Conservation (phyloP, 2,113 vertebrate species). For the Platanista minor region DNA sequence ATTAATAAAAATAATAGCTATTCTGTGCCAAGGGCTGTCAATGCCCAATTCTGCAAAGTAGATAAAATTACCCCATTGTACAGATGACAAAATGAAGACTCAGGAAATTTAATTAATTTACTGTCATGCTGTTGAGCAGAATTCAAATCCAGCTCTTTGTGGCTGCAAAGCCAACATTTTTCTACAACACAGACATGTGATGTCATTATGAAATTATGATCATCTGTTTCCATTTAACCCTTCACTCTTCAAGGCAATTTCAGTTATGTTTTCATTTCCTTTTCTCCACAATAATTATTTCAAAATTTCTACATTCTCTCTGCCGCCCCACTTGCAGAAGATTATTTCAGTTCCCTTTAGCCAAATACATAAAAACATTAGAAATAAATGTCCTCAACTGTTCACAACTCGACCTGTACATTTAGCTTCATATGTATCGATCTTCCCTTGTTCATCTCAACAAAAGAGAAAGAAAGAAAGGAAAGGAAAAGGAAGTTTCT, state of each 20-base stretch:
- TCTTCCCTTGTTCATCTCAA: background rate
- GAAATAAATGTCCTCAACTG: background rate
- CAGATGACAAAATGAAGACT: background rate
- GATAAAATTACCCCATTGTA: background rate
- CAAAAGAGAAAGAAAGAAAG: background rate
- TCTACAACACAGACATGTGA: background rate
- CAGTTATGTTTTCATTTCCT: background rate
- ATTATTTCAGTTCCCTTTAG: background rate
- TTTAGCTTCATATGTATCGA: background rate
- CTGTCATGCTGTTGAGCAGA: background rate
- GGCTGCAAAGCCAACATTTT: background rate
- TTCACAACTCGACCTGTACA: background rate
- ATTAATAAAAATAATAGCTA: background rate
- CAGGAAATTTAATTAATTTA: background rate
- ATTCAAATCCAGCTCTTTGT: background rate
- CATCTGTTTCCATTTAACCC: background rate
- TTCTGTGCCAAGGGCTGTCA: background rate
- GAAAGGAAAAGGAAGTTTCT: background rate
- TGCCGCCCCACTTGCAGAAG: background rate
- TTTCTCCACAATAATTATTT: background rate
- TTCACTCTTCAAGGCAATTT: background rate
- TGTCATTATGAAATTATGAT: background rate
- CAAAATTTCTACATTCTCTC: background rate
- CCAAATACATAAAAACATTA: background rate
- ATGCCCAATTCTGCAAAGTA: background rate